These are phyloP conservation scores for Lynx canadensis DNA, from an alignment of 2,113 vertebrate genomes.

Conservation along the genomic window DNA sequence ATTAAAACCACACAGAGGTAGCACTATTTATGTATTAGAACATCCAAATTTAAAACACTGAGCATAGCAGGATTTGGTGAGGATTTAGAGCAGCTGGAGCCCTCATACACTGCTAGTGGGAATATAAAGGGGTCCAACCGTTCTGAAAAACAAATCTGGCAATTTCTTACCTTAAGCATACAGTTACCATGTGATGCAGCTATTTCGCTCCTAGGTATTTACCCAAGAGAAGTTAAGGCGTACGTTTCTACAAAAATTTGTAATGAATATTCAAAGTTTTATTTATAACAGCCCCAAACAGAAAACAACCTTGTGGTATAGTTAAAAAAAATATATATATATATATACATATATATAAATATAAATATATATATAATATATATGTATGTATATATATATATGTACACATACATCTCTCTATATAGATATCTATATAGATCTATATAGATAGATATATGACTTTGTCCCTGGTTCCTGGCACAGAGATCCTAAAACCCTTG, in stretches of 20 bases:
- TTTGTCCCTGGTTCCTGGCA: not conserved
- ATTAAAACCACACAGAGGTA: not conserved
- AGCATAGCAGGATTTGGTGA: not conserved
- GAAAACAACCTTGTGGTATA: not conserved
- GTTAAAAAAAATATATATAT: not conserved
- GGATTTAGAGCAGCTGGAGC: not conserved
- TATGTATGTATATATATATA: too few species aligned
- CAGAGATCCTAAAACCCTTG: conserved; percentile 4
- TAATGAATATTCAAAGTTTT: not conserved
- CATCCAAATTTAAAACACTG: not conserved
- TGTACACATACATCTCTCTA: too few species aligned
- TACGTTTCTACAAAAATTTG: not conserved
- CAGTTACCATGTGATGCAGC: not conserved
- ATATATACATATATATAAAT: too few species aligned
- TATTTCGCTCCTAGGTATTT: not conserved
- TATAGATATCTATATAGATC: too few species aligned
- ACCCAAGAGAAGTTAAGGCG: not conserved
- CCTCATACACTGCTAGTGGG: not conserved
- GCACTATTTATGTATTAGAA: not conserved
- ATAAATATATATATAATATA: too few species aligned
- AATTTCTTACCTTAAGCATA: not conserved
- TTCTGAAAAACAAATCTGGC: not conserved
- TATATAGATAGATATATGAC: not conserved
- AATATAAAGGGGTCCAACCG: not conserved
- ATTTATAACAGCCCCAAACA: not conserved